Conservation (phyloP, 1,140 invertebrate genomes). For the Neodiprion lecontei region DNA sequence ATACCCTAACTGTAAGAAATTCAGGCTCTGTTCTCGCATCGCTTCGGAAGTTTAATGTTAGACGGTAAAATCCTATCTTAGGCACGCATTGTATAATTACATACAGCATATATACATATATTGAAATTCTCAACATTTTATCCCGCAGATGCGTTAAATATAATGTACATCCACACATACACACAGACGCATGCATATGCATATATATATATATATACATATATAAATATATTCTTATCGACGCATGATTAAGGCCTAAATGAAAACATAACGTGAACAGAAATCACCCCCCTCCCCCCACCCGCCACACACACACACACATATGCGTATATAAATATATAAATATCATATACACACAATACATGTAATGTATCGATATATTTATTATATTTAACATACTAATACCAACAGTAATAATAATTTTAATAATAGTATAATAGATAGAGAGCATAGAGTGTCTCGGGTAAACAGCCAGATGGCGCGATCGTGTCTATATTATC, state of each 20-base stretch:
- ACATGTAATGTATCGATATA: slow-evolving; percentile 36
- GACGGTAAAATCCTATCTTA: too few relatives aligned
- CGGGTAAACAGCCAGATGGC: slow-evolving; percentile 19
- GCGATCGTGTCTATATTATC: slow-evolving; percentile 39
- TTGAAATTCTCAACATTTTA: too few relatives aligned
- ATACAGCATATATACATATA: too few relatives aligned
- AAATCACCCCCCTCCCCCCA: not conserved
- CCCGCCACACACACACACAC: slow-evolving; percentile 19
- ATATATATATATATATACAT: not conserved
- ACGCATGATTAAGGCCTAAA: slow-evolving; percentile 48
- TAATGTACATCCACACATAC: not conserved
- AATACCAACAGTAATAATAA: slow-evolving; percentile 7
- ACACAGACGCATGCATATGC: not conserved
- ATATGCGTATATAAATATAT: slow-evolving; percentile 33
- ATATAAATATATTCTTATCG: slow-evolving; percentile 20
- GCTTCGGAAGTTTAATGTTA: too few relatives aligned
- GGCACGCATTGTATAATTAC: too few relatives aligned
- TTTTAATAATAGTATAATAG: not conserved
- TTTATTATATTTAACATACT: slow-evolving; percentile 40
- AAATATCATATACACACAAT: slow-evolving; percentile 27
- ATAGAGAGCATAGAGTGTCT: not conserved
- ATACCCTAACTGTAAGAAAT: too few relatives aligned
- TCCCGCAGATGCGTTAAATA: not conserved
- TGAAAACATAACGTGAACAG: slow-evolving; percentile 24
- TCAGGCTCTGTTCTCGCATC: too few relatives aligned